phyloP scores from a whole-genome alignment of 2,113 vertebrate genomes.

The Dicentrarchus labrax region DNA sequence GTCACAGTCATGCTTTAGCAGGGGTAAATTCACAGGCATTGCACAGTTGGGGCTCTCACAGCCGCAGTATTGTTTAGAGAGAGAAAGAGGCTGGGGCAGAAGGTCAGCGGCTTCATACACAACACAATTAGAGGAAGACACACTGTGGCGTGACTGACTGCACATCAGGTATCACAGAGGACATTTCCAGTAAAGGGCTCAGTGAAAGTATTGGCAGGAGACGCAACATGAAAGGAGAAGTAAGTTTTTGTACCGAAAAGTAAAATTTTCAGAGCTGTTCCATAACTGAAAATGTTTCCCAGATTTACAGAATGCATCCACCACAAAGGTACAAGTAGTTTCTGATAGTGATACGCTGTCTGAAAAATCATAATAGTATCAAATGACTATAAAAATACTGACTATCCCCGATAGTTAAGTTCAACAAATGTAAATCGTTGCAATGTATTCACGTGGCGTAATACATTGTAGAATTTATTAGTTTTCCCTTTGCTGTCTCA shows the following conservation, averaged over 20 bases:
- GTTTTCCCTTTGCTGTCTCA: not conserved
- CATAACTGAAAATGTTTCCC: not conserved
- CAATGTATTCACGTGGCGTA: not conserved
- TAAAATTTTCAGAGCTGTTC: not conserved
- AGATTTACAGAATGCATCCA: not conserved
- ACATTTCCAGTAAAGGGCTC: not conserved
- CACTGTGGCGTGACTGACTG: conserved; percentile 62
- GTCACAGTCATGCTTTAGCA: conserved; percentile 77
- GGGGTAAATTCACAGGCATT: conserved; percentile 66
- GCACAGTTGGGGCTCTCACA: conserved; percentile 64
- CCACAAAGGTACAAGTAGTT: not conserved
- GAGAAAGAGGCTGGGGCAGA: conserved; percentile 51
- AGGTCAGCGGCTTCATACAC: conserved; percentile 63
- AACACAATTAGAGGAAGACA: conserved; percentile 55
- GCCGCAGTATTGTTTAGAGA: conserved; percentile 49
- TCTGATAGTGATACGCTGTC: not conserved
- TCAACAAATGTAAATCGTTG: no score
- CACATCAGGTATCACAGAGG: conserved; percentile 33
- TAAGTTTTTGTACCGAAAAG: not conserved
- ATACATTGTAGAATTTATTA: no score
- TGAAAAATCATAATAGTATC: no score
- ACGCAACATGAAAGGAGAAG: not conserved
- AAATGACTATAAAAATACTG: no score
- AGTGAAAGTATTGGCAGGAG: not conserved
- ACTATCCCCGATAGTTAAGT: no score